Evolutionary conservation across 1,140 invertebrate species (phyloP).

Genomic region (Brachionus sp.): DNA sequence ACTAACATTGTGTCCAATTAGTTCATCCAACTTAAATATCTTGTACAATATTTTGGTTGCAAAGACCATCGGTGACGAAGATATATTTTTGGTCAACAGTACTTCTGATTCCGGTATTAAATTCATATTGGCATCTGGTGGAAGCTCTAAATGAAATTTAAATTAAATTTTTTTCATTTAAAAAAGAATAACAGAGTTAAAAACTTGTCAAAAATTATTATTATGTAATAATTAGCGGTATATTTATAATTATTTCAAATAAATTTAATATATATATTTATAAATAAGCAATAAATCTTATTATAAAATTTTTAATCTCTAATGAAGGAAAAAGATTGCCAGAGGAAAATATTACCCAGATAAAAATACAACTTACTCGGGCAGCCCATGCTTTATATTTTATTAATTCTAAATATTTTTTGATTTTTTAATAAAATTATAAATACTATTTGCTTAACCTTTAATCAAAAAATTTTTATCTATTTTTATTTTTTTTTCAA

Average conservation of each 20-base stretch:
- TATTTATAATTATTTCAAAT: too few species aligned
- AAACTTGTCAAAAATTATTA: too few species aligned
- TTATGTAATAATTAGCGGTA: too few species aligned
- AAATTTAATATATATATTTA: too few species aligned
- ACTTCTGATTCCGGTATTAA: conserved; percentile 17
- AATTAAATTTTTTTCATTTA: neutral
- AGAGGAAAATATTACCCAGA: neutral
- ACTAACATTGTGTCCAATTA: conserved; percentile 40
- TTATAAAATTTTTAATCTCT: too few species aligned
- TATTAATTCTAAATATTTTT: neutral
- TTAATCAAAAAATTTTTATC: too few species aligned
- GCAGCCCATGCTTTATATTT: neutral
- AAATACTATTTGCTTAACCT: neutral
- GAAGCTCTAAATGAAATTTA: neutral
- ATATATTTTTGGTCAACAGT: conserved; percentile 22
- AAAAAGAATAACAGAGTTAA: too few species aligned
- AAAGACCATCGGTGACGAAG: conserved; percentile 44
- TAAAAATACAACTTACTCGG: neutral
- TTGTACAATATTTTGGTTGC: conserved; percentile 46
- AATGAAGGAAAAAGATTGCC: too few species aligned
- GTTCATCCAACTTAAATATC: conserved; percentile 38
- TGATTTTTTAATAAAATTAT: neutral
- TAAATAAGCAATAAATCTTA: too few species aligned
- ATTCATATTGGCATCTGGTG: conserved; percentile 41
- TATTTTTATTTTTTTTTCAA: too few species aligned